Evolutionary conservation across 1,140 invertebrate genomes (phyloP).

Genomic region (Procambarus virginalis): DNA sequence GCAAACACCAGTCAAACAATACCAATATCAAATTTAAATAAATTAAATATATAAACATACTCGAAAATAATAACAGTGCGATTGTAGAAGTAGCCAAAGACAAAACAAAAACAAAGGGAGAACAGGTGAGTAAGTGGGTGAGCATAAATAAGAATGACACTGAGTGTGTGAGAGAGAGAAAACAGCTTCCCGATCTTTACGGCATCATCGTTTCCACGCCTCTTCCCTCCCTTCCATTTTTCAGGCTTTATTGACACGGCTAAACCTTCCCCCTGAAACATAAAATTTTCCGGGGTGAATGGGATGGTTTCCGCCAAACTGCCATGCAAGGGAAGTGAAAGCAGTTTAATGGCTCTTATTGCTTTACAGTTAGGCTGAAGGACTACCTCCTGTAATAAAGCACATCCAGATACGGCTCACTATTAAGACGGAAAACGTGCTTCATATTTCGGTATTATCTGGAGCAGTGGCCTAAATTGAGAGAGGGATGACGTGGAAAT

Average conservation of each 20-base stretch:
- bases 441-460: no score
- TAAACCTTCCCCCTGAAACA: background rate
- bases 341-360: background rate
- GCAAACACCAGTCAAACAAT: no score
- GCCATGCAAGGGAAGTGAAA: background rate
- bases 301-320: no score
- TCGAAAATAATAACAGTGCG: no score
- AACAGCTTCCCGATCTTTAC: background rate
- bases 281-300: background rate
- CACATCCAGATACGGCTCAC: background rate
- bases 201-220: background rate
- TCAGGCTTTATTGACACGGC: no score
- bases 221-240: background rate
- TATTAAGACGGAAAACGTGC: background rate
- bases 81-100: no score
- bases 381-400: background rate
- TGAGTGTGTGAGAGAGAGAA: constrained; percentile 10
- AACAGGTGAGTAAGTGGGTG: background rate
- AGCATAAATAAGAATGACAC: background rate
- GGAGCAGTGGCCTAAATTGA: no score
- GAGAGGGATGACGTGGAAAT: no score
- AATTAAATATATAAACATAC: no score
- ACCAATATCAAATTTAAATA: no score
- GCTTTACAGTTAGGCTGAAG: background rate
- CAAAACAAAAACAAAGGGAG: no score